Evolutionary conservation across 2,888 invertebrate genomes (phyloP), one percentile per base, ranked within the genome.

Genomic region (Eupithecia insigniata): DNA sequence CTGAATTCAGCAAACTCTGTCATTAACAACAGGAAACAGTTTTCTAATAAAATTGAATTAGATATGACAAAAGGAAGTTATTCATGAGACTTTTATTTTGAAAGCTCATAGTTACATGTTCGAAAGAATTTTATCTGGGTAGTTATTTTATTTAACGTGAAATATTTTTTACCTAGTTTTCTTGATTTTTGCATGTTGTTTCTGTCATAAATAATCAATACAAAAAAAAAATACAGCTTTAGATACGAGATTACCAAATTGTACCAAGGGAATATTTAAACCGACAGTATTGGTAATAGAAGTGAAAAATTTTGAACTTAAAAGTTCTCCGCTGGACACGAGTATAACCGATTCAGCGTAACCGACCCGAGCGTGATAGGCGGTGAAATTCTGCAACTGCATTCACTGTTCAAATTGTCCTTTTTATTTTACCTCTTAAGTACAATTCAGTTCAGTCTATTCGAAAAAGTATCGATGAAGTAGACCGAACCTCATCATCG

Each of bases 11-110:
- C 68, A 60, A 74, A 68, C 76, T 75, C 74, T 79, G 68, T 68
- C 73, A 78, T 77, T 72, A 75, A 72, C 51, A 14, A 58, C 76
- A 75, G 79, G 79, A 79, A 78, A 70, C 76, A 74, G 69, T 70
- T 74, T 76, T 77, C 73, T 70, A 75, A 77, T 79, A 78, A 79
- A 78, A 64, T 73, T 78, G 75, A 78, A 78, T 78, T 79, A 77
- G 69, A 43, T 74, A 75, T 79, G 78, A 79, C 77, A 79, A 79
- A 79, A 79, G 77, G 76, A 78, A 76, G 72, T 70, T 66, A 55
- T 55, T 73, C 55, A 75, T 70, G 67, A 43, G 58, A 62, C 62
- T 72, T 72, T 66, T 32, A 62, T 62, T 62, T n/a, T 12, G 5
- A 30, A 1, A 1, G 34, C 4, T 62, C 18, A 5, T 28, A 58